Base-by-base conservation (phyloP, 2,797 vertebrate species). In the Bradypodion pumilum region DNA sequence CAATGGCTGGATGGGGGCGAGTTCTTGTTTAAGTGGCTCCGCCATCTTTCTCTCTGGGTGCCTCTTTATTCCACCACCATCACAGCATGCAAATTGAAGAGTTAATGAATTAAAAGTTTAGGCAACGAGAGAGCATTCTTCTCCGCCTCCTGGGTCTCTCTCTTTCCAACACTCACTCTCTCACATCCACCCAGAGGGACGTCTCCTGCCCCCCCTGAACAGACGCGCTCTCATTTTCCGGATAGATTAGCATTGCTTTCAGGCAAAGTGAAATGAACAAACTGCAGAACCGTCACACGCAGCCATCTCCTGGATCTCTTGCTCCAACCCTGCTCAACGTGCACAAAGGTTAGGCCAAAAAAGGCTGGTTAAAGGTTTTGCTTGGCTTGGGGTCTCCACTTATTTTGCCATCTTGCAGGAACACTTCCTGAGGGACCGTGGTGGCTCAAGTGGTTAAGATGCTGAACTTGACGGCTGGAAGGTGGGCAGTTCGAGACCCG, bases 181-280 rank as follows among this genome's bases (percentile, higher is more conserved):
- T 52, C 49, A 52, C 49, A 1, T 2, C 3, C 25, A 69, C 70
- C 72, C 92, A 84, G 84, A 92, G 86, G 87, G 83, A 91, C 78
- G 87, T 87, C 85, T 86, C 88, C 90, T 78, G 76, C 85, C 89
- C 77, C 77, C 62, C 82, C 81, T 82, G 87, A 91, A 89, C 79
- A 91, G 92, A 90, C 84, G 83, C 85, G 16, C 52, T 85, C 85
- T 79, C 86, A 73, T 91, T 92, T 94, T 94, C 91, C 92, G 91
- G 91, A 90, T 88, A 88, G 89, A 88, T 93, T 91, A 92, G 84
- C 80, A 66, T 88, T 88, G 44, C n/a, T 86, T 78, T 65, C 8
- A 5, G 42, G 40, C 40, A n/a, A 37, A 80, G 12, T 10, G 21
- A 75, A 69, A 80, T 32, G 63, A 75, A 42, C n/a, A 16, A 68